These are phyloP conservation scores for Syrmaticus mikado DNA, from an alignment of 2,113 vertebrate species.

Conservation along the genomic window DNA sequence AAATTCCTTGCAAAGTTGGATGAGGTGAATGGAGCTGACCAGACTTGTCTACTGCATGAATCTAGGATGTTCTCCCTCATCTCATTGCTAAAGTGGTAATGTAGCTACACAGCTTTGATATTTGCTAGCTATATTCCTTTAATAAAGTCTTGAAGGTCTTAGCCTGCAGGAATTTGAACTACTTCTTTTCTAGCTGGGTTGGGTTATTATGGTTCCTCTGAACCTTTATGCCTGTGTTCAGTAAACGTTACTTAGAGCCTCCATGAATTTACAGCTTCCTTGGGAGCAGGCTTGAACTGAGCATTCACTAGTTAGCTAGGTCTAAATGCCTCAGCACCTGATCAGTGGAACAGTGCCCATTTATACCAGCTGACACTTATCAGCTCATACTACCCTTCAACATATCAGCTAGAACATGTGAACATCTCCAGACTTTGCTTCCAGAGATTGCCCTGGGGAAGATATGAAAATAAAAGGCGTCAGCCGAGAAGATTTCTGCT, in stretches of 20 bases:
- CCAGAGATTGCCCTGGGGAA: background rate
- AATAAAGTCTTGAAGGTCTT: background rate
- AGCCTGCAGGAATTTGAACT: background rate
- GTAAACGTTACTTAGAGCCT: background rate
- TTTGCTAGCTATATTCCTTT: background rate
- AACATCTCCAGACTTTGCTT: background rate
- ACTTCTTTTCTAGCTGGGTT: background rate
- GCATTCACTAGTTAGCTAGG: background rate
- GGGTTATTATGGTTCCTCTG: background rate
- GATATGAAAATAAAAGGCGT: background rate
- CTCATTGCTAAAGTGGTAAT: background rate
- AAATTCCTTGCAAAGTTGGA: background rate
- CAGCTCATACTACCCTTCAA: background rate
- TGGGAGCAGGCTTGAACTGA: background rate
- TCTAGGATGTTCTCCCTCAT: background rate
- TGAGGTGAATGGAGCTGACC: background rate
- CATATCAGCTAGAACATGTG: background rate
- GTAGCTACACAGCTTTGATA: background rate
- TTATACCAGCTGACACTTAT: background rate
- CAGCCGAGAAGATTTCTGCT: background rate
- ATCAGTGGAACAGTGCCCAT: background rate
- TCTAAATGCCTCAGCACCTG: background rate
- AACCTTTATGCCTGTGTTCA: background rate
- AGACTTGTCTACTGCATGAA: accelerated
- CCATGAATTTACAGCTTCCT: background rate